Evolutionary conservation across 2,797 vertebrate species (phyloP), one percentile per base, ranked within the genome.

Genomic region (Heterohyrax brucei): DNA sequence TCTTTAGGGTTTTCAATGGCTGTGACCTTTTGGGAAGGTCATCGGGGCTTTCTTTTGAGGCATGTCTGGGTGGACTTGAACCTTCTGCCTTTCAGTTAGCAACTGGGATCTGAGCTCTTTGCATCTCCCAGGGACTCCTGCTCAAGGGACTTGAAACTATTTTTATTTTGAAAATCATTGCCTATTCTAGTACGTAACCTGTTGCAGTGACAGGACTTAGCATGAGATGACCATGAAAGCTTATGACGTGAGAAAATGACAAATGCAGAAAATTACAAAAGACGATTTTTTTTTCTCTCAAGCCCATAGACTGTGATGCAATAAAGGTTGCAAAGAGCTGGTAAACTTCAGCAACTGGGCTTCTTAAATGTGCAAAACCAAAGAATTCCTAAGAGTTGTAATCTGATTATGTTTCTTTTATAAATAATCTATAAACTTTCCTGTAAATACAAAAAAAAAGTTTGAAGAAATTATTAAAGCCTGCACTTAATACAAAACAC

Each of bases 331-430:
- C 84, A 93, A 96, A 97, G 91, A 77, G 88, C 21, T 96, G 96
- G 94, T 95, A 95, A 98, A 97, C 10, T 95, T 97, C 89, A 94
- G 93, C 93, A 91, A 97, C 97, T 44, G 94, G 93, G 97, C 96
- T 80, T 98, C 98, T 97, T 97, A 95, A 95, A 98, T 98, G 99
- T 99, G 98, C 99, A 99, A 99, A 98, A 99, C 97, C 98, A 98
- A 96, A 96, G 96, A 96, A 98, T 96, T 97, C 96, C 97, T 98
- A 96, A 83, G 98, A 96, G 89, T 91, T 76, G 96, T 96, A 97
- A 98, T 98, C 86, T 50, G 93, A 97, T 98, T 97, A 96, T 91
- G 59, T 90, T 96, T 95, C 98, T 98, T 98, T 98, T 98, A 98
- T 98, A 98, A 98, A 98, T 98, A 98, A 98, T 98, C 98, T 98